Base-by-base conservation (phyloP, 2,113 vertebrate species). In the Lontra canadensis region DNA sequence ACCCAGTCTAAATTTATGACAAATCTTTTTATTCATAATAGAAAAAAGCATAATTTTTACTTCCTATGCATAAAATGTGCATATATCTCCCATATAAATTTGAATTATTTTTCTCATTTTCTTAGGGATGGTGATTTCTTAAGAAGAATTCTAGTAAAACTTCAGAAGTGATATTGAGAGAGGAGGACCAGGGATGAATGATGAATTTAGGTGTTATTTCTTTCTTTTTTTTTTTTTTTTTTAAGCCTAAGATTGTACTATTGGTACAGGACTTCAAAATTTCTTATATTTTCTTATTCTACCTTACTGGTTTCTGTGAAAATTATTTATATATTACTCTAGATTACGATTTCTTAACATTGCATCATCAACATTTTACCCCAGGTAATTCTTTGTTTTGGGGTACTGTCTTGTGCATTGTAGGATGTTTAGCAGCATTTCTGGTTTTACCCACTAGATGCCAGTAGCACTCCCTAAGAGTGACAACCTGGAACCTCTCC, bases 41-140 rank as follows among this genome's bases (percentile, higher is more conserved):
- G 96, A 98, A 95, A 97, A 98, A 98, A 96, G 96, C 88, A 92
- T 98, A 98, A 97, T 98, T 99, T 98, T 98, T 98, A 97, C 95
- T 94, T 98, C 96, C 83, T 97, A 91, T 96, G 96, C 96, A 97
- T 98, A 98, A 98, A 98, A 97, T 96, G 86, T 61, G 20, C 79
- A 36, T 97, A 88, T 7, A 63, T 92, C 63, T 95, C 78, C 69
- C 59, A 92, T 96, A 98, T 86, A 91, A 93, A 96, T 98, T 97
- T 98, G 81, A 98, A 95, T 97, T 97, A 97, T 96, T 97, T 97
- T 97, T 96, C 88, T 83, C 2, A 0, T 52, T 97, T 80, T 91
- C 97, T 97, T 97, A 79, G 93, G 81, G 59, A 73, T 94, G 52
- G 69, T 91, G 49, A 95, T 97, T 95, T 96, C 71, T 90, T 88